Conservation (phyloP, 2,888 invertebrate genomes). For the Kuschelorhynchus macadamiae region DNA sequence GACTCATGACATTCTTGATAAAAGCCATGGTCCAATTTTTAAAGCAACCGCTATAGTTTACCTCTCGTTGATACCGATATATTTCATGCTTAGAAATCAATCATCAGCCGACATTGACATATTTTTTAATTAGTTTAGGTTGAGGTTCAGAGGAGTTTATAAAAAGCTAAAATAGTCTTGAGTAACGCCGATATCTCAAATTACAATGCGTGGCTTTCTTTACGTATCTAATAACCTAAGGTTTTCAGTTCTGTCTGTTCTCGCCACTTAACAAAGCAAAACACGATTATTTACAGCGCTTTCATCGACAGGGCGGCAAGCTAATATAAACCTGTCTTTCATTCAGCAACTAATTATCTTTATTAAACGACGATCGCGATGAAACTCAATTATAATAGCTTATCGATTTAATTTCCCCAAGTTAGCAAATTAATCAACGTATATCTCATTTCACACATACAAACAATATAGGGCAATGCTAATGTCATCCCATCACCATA, state of each 20-base stretch:
- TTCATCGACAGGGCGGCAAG: constrained; percentile 5
- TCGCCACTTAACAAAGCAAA: neutral
- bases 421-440: constrained; percentile 31
- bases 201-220: too few relatives aligned
- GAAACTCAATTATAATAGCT: constrained; percentile 32
- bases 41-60: too few relatives aligned
- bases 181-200: neutral
- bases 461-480: constrained; percentile 11
- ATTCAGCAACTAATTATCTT: constrained; percentile 25
- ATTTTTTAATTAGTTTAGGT: too few relatives aligned
- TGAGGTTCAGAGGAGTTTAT: too few relatives aligned
- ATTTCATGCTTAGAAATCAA: too few relatives aligned
- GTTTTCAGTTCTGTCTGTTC: neutral
- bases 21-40: too few relatives aligned
- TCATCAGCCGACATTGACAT: too few relatives aligned
- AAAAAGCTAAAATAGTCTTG: too few relatives aligned
- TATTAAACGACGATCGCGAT: constrained; percentile 23
- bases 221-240: too few relatives aligned
- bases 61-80: too few relatives aligned
- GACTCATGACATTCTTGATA: too few relatives aligned
- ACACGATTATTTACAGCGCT: neutral
- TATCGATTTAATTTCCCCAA: constrained; percentile 38
- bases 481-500: neutral
- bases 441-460: constrained; percentile 26
- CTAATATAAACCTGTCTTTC: constrained; percentile 24